phyloP scores from a whole-genome alignment of 2,797 vertebrate species.

The Borostomias antarcticus region DNA sequence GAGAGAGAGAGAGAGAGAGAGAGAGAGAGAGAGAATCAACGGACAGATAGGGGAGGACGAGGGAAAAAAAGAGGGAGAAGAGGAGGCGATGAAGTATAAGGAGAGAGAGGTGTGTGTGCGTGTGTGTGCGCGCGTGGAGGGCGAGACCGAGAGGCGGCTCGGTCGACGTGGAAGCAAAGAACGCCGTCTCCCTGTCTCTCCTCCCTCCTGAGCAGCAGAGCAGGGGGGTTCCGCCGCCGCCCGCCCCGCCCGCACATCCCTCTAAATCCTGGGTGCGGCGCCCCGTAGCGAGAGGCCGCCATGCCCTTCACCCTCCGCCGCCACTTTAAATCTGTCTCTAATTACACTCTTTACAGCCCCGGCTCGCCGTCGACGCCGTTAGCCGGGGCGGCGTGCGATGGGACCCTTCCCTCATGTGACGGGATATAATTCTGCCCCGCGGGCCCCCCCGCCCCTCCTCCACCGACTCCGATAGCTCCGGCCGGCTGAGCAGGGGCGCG shows the following conservation, averaged over 20 bases:
- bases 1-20: neutral
- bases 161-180: too few relatives aligned
- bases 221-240: too few relatives aligned
- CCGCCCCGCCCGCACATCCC: too few relatives aligned
- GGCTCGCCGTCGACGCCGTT: conserved; percentile 39
- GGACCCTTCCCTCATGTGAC: conserved; percentile 35
- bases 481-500: neutral
- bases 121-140: too few relatives aligned
- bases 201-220: too few relatives aligned
- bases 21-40: neutral
- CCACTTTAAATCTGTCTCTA: conserved; percentile 48
- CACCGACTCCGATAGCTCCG: conserved; percentile 23
- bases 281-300: conserved; percentile 1
- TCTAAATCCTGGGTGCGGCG: conserved; percentile 1
- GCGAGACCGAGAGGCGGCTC: too few relatives aligned
- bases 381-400: conserved; percentile 29
- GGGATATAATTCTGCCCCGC: conserved; percentile 35
- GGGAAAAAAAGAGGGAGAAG: neutral
- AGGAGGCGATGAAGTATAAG: too few relatives aligned
- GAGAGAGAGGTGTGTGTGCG: neutral
- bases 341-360: conserved; percentile 50
- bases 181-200: too few relatives aligned
- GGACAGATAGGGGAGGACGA: neutral
- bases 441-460: conserved; percentile 39
- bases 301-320: conserved; percentile 10